Evolutionary conservation across 2,888 invertebrate species (phyloP).

Genomic region (Carterocephalus palaemon): DNA sequence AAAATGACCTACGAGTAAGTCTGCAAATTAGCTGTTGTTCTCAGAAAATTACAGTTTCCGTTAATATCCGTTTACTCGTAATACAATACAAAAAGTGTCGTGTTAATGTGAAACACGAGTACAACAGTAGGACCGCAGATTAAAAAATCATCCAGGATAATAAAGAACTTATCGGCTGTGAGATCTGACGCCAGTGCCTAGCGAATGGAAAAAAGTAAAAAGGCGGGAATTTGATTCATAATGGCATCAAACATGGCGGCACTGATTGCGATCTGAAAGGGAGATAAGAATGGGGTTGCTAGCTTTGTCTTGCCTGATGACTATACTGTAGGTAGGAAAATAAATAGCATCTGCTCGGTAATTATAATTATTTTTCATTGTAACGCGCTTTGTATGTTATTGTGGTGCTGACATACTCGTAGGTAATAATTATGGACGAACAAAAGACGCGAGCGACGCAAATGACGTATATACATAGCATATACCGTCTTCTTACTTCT

Average conservation of each 20-base stretch:
- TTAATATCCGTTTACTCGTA: conserved; percentile 26
- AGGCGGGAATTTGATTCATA: conserved; percentile 75
- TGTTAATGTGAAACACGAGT: conserved; percentile 59
- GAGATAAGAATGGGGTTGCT: conserved; percentile 66
- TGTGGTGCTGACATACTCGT: conserved; percentile 14
- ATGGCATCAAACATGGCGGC: conserved; percentile 72
- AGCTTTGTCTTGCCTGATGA: conserved; percentile 66
- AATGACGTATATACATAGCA: no score
- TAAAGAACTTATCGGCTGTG: conserved; percentile 74
- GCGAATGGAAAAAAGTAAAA: conserved; percentile 65
- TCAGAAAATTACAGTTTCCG: conserved; percentile 25
- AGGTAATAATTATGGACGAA: conserved; percentile 11
- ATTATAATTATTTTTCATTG: conserved; percentile 31
- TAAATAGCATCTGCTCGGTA: conserved; percentile 41
- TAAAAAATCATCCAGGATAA: conserved; percentile 76
- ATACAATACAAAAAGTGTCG: conserved; percentile 45
- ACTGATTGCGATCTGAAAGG: conserved; percentile 71
- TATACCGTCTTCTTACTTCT: no score
- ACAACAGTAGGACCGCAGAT: conserved; percentile 57
- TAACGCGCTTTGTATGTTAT: conserved; percentile 16
- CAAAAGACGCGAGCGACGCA: no score
- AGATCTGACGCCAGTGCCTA: conserved; percentile 71
- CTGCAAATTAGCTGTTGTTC: conserved; percentile 29
- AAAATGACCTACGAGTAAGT: conserved; percentile 16
- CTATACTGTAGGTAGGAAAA: conserved; percentile 38